Conservation (phyloP, 2,797 vertebrate species). For the Mormyrops attenuatus region DNA sequence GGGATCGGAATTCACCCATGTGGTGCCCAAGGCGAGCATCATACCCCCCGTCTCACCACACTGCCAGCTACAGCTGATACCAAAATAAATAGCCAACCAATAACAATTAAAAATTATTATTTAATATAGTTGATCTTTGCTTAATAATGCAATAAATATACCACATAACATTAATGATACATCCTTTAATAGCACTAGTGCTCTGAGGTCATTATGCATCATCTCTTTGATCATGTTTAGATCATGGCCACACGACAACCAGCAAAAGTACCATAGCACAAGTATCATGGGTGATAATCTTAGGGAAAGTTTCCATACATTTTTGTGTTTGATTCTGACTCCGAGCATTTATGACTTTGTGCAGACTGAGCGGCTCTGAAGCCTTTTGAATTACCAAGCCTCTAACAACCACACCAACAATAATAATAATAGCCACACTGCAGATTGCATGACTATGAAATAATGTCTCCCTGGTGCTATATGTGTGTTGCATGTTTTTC, state of each 20-base stretch:
- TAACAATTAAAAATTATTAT: neutral
- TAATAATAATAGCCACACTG: neutral
- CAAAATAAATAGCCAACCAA: neutral
- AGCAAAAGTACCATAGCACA: neutral
- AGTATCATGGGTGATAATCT: neutral
- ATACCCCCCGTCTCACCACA: neutral
- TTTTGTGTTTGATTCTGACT: neutral
- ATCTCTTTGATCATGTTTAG: neutral
- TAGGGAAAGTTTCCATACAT: neutral
- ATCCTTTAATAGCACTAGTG: neutral
- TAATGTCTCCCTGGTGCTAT: neutral
- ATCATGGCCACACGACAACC: neutral
- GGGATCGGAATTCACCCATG: neutral
- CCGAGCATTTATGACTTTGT: neutral
- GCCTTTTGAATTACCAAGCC: neutral
- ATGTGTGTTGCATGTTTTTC: neutral
- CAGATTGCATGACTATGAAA: neutral
- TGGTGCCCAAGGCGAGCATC: neutral
- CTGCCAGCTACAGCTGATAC: neutral
- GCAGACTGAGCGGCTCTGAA: neutral
- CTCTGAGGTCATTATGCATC: neutral
- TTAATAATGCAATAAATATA: neutral
- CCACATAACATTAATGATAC: neutral
- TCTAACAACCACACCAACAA: neutral
- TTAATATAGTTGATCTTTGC: neutral